Evolutionary conservation across 2,113 vertebrate species (phyloP).

Genomic region (Lagopus muta): DNA sequence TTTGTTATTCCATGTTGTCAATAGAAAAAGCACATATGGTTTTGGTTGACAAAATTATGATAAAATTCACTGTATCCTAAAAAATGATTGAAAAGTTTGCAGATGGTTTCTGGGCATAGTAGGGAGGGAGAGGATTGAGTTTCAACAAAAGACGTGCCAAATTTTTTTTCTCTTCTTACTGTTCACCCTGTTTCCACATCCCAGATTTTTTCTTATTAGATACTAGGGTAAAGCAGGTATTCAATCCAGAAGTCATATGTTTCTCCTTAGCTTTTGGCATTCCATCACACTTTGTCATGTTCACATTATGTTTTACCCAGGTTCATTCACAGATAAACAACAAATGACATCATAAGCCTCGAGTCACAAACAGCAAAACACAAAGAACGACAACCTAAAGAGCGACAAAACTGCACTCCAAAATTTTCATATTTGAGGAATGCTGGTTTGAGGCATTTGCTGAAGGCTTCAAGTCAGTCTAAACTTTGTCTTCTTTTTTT

Average conservation of each 20-base stretch:
- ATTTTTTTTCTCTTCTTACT: slow-evolving; percentile 71
- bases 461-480: not conserved
- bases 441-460: not conserved
- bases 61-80: slow-evolving; percentile 84
- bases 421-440: not conserved
- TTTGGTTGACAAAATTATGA: slow-evolving; percentile 82
- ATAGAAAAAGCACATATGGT: slow-evolving; percentile 80
- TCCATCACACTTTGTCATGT: slow-evolving; percentile 64
- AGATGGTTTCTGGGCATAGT: slow-evolving; percentile 73
- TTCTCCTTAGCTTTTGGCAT: slow-evolving; percentile 77
- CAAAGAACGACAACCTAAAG: not conserved
- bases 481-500: not conserved
- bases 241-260: slow-evolving; percentile 67
- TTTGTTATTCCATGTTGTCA: slow-evolving; percentile 80
- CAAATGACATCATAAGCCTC: slow-evolving; percentile 58
- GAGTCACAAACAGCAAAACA: slow-evolving; percentile 67
- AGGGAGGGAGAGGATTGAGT: slow-evolving; percentile 65
- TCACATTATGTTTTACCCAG: slow-evolving; percentile 39
- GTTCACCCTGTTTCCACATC: slow-evolving; percentile 70
- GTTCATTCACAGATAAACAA: slow-evolving; percentile 32
- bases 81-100: slow-evolving; percentile 84
- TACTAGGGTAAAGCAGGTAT: slow-evolving; percentile 60
- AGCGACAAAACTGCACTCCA: not conserved
- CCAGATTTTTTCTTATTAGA: slow-evolving; percentile 73
- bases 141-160: slow-evolving; percentile 80